Conservation (phyloP, 2,888 invertebrate species). For the Sthenelais limicola region DNA sequence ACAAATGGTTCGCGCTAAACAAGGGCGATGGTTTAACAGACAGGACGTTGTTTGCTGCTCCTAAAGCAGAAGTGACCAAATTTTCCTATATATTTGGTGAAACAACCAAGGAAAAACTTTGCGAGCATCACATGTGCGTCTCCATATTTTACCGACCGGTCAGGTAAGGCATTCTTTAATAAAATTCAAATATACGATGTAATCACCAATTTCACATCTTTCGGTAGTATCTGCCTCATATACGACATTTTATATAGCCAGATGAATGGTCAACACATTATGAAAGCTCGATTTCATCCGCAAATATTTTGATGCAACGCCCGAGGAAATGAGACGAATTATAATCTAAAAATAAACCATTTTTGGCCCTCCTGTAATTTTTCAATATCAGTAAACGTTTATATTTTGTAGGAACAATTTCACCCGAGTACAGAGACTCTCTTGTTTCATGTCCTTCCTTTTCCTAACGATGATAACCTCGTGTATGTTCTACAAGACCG, state of each 20-base stretch:
- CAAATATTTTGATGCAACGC: too few relatives aligned
- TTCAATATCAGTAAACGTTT: too few relatives aligned
- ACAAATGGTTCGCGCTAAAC: slow-evolving; percentile 19
- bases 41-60: neutral
- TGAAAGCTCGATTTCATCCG: too few relatives aligned
- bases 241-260: too few relatives aligned
- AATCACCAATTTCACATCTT: too few relatives aligned
- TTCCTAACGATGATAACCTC: slow-evolving; percentile 31
- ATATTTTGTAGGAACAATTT: neutral
- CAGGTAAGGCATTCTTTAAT: too few relatives aligned
- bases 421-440: slow-evolving; percentile 12
- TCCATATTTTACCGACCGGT: slow-evolving; percentile 13
- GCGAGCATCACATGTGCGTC: slow-evolving; percentile 30
- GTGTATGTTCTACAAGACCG: slow-evolving; percentile 21
- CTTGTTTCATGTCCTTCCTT: slow-evolving; percentile 22
- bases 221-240: too few relatives aligned
- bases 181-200: too few relatives aligned
- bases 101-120: neutral
- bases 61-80: neutral
- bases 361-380: too few relatives aligned
- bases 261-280: too few relatives aligned
- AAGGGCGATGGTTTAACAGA: neutral
- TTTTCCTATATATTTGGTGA: slow-evolving; percentile 13
- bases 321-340: too few relatives aligned
- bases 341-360: too few relatives aligned